Base-by-base conservation (phyloP, 2,113 vertebrate genomes). In the Anser brachyrhynchus region DNA sequence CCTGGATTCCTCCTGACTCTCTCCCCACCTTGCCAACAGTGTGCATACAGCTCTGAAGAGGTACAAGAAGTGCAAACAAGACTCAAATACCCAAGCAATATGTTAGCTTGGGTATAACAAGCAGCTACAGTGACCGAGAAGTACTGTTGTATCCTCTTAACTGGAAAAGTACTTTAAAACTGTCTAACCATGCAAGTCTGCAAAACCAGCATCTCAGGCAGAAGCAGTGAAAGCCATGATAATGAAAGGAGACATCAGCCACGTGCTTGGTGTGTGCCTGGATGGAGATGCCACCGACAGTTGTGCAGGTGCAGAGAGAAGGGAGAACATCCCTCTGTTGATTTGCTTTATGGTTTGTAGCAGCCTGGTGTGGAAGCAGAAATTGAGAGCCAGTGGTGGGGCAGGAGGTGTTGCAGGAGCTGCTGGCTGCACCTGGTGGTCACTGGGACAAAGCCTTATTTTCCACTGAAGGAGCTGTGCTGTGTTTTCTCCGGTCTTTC, bases 281-380 rank as follows among this genome's bases (percentile, higher is more conserved):
- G n/a, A 15, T 59, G 39, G 43, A 78, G 61, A 13, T 59, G 65
- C 14, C 61, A 33, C 10, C 0, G 0, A 31, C n/a, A 43, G n/a
- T 29, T 84, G 37, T 67, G 65, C 8, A 19, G 43, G 22, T 89
- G 37, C 71, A 52, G 52, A 81, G 65, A 33, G 26, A 1, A n/a
- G n/a, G 22, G 59, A 37, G 61, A 69, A 11, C 14, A n/a, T 10
- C 21, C 6, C 6, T 35, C 31, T 1, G 0, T 2, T 55, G 46
- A 2, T 41, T 59, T 59, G 31, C 3, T 20, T 49, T 80, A 10
- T 44, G 52, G 20, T 54, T 87, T 19, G 0, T 14, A 49, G 49
- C 51, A 57, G 20, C 31, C 21, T 58, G 54, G 39, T 1, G 16
- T 77, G 67, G 57, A 62, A 61, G 61, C 72, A 65, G 70, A 44